Base-by-base conservation (phyloP, 2,888 invertebrate species). In the Scaeva pyrastri region DNA sequence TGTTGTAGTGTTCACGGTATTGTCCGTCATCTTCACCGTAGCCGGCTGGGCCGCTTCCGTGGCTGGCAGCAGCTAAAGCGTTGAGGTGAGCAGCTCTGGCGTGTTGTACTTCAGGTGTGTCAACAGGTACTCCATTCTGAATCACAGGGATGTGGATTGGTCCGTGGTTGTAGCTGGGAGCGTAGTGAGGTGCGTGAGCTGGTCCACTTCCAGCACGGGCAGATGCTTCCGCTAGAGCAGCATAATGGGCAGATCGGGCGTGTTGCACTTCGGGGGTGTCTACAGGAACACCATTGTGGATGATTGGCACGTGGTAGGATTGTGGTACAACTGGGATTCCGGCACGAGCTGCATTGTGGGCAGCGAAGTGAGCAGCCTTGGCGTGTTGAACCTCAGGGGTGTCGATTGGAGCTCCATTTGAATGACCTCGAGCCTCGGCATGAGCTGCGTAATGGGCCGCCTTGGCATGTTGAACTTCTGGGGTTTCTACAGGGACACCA, bases 181-280 rank as follows among this genome's bases (percentile, higher is more conserved):
- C 89, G 62, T 91, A 90, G 52, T 88, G 84, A 41, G 58, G 88
- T n/a, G n/a, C n/a, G n/a, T n/a, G n/a, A 72, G 48, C 64, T 50
- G 56, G 31, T n/a, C 88, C 88, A 43, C 83, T 78, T 50, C 89
- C 89, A 55, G 85, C 86, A 31, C 88, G 78, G 2, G 88, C 80
- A 16, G 90, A 89, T 8, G 92, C 93, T 81, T 91, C 90, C 10
- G 92, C 91, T 8, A 92, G 87, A 56, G 93, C 93, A 43, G 92
- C 92, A 79, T 88, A 92, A 75, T 93, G 92, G 7, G 92, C 91
- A 45, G 92, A 92, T 88, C 92, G 91, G 56, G 93, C 93, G 75
- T 92, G 92, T 89, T 93, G 93, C 8, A 94, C 94, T 89, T 93
- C 94, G 60, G 94, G 93, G 3, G 94, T 93, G 60, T 94, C 93